Evolutionary conservation across 2,113 vertebrate species (phyloP).

Genomic region (Podiceps cristatus): DNA sequence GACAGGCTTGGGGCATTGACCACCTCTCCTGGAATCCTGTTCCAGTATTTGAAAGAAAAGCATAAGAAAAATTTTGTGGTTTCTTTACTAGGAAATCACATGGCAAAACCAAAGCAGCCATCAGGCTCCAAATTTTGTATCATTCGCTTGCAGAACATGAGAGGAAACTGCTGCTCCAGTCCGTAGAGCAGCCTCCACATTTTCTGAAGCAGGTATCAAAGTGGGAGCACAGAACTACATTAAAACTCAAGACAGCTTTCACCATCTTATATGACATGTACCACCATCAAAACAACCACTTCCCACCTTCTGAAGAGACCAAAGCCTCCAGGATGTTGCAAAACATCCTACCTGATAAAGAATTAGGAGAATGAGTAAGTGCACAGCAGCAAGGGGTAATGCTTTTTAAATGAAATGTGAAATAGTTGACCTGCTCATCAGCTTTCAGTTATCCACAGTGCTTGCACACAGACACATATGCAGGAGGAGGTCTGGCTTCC

Average conservation of each 20-base stretch:
- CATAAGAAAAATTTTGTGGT: too few relatives aligned
- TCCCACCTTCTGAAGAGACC: background rate
- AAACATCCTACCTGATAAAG: background rate
- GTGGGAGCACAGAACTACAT: background rate
- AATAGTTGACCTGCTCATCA: background rate
- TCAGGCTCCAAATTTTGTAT: background rate
- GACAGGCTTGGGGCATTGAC: too few relatives aligned
- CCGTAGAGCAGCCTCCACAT: fast-evolving
- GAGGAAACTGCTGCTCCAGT: background rate
- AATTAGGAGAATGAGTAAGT: background rate
- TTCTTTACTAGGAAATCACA: background rate
- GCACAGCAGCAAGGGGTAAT: background rate
- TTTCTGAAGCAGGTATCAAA: background rate
- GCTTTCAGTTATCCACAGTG: background rate
- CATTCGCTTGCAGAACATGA: background rate
- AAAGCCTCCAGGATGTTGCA: background rate
- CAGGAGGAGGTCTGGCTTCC: background rate
- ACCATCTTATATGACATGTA: too few relatives aligned
- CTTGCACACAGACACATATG: background rate
- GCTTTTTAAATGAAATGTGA: background rate
- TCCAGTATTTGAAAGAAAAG: too few relatives aligned
- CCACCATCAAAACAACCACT: background rate
- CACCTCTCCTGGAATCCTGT: too few relatives aligned
- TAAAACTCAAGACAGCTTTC: background rate
- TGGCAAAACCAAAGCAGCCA: background rate